Evolutionary conservation across 2,888 invertebrate genomes (phyloP), one percentile per base, ranked within the genome.

Genomic region (Hyposoter dolosus): DNA sequence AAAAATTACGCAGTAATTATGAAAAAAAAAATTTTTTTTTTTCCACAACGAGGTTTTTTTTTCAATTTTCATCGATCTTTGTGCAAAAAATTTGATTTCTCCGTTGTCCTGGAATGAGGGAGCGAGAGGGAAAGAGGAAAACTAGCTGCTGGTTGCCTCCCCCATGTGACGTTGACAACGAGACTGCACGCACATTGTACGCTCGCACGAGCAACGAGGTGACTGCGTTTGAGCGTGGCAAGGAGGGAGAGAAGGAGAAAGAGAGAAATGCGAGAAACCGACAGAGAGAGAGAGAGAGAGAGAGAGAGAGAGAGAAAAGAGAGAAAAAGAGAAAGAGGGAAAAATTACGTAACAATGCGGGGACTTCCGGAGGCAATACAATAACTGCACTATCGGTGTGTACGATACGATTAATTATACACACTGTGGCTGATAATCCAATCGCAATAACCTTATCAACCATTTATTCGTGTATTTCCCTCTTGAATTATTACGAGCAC

Each of bases 131-230:
- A 75, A 12, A 63, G 28, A 35, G 47, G 72, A 74, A 74, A 87
- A 83, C 60, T 84, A 76, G 80, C 84, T 76, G 80, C 84, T 76
- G 84, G 77, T 77, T 68, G 28, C n/a, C 56, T 72, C n/a, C 77
- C 78, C 23, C 56, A 75, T 83, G 82, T 84, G 78, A 80, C 83
- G 82, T 85, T 85, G 89, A 86, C 88, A 89, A 89, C 88, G 77
- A 83, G 40, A 40, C 40, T 80, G 86, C 87, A 88, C 87, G 88
- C 88, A 86, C 86, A 87, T 78, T 87, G 88, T 88, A 88, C 87
- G 90, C 88, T 86, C 86, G 86, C 87, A 84, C 88, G 90, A 88
- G 88, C 90, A 90, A 89, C 88, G 88, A 88, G 83, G 88, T 74
- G 84, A 83, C 83, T 83, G 85, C 77, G 85, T 68, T 66, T 66